phyloP scores from a whole-genome alignment of 1,140 invertebrate species.

The Scaptomyza pallida region DNA sequence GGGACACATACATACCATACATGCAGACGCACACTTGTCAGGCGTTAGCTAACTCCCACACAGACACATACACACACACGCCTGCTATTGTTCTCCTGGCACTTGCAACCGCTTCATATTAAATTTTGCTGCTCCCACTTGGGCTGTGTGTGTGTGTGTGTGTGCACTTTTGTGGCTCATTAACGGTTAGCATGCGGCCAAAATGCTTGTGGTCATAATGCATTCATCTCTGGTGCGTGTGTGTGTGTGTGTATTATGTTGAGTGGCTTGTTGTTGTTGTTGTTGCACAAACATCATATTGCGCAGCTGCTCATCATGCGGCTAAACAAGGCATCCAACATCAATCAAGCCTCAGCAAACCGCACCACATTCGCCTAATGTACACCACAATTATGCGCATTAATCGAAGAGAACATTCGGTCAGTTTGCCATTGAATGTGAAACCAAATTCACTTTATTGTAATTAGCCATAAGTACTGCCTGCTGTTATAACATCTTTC shows the following conservation, averaged over 20 bases:
- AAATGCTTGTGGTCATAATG: slow-evolving; percentile 68
- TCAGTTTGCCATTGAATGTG: too few species aligned
- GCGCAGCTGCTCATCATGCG: slow-evolving; percentile 50
- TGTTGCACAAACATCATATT: slow-evolving; percentile 59
- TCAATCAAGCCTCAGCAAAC: not conserved
- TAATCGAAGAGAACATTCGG: slow-evolving; percentile 34
- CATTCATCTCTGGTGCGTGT: slow-evolving; percentile 36
- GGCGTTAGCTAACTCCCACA: slow-evolving; percentile 42
- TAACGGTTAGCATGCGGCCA: slow-evolving; percentile 70
- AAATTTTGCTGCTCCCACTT: slow-evolving; percentile 24
- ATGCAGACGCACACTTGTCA: slow-evolving; percentile 34
- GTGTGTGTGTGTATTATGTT: slow-evolving; percentile 39
- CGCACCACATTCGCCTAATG: slow-evolving; percentile 8
- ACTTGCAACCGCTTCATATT: not conserved
- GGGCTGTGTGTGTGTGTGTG: slow-evolving; percentile 49
- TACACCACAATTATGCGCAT: slow-evolving; percentile 32
- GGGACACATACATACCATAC: slow-evolving; percentile 40
- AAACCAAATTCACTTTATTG: not conserved
- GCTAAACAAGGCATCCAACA: slow-evolving; percentile 36
- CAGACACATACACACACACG: slow-evolving; percentile 23
- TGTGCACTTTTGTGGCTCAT: slow-evolving; percentile 69
- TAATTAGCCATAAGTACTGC: not conserved
- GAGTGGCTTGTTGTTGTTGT: slow-evolving; percentile 50
- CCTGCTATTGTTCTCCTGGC: slow-evolving; percentile 22
- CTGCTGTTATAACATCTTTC: not conserved